Evolutionary conservation across 2,888 invertebrate species (phyloP).

Genomic region (Pteria penguin): DNA sequence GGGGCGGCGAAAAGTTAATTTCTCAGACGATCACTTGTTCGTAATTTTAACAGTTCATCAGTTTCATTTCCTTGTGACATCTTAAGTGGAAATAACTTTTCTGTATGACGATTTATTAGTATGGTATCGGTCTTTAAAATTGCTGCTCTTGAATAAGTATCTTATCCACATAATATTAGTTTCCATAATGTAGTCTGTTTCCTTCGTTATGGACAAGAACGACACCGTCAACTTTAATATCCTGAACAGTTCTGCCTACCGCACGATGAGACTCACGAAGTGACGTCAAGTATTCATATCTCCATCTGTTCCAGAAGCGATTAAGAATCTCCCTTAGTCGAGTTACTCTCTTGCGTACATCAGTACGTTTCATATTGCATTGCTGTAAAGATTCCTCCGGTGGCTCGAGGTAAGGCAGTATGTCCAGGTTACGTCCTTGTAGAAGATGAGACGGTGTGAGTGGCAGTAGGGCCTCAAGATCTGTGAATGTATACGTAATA

Average conservation of each 20-base stretch:
- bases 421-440: too few species aligned
- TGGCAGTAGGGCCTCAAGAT: too few species aligned
- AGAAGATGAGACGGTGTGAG: not conserved
- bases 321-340: not conserved
- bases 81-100: conserved; percentile 1
- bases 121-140: not conserved
- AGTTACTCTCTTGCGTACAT: not conserved
- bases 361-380: not conserved
- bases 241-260: not conserved
- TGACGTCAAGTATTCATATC: not conserved
- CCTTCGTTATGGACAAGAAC: too few species aligned
- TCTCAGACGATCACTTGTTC: not conserved
- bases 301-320: conserved; percentile 1
- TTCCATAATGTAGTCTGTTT: too few species aligned
- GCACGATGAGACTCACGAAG: conserved; percentile 2
- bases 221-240: not conserved
- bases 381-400: not conserved
- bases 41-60: not conserved
- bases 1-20: not conserved
- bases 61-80: not conserved
- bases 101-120: not conserved
- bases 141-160: not conserved
- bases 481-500: too few species aligned
- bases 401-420: not conserved
- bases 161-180: not conserved